These are phyloP conservation scores for Chrysolina haemoptera DNA, from an alignment of 2,888 invertebrate genomes.

Conservation along the genomic window DNA sequence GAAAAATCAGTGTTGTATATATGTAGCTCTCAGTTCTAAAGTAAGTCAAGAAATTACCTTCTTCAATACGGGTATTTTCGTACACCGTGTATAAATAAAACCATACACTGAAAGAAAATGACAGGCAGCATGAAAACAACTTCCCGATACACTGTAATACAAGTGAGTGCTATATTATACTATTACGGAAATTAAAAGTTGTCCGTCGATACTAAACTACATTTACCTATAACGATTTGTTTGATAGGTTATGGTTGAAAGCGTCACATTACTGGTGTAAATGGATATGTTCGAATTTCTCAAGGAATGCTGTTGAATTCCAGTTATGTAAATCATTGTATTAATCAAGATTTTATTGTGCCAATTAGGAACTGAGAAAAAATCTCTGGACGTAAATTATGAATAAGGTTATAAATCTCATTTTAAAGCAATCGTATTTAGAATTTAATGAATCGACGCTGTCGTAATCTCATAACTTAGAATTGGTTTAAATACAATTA, in stretches of 20 bases:
- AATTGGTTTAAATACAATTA: background rate
- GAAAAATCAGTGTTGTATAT: too few relatives aligned
- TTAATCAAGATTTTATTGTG: slow-evolving; percentile 5
- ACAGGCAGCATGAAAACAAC: too few relatives aligned
- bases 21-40: too few relatives aligned
- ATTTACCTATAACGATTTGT: too few relatives aligned
- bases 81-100: too few relatives aligned
- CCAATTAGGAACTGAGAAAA: background rate
- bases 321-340: background rate
- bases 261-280: background rate
- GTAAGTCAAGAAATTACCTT: too few relatives aligned
- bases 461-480: too few relatives aligned
- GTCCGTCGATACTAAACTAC: background rate
- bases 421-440: background rate
- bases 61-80: too few relatives aligned
- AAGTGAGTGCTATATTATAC: too few relatives aligned
- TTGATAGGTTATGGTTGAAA: background rate
- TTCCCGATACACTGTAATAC: too few relatives aligned
- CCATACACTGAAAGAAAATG: too few relatives aligned
- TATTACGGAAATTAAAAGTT: too few relatives aligned
- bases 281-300: slow-evolving; percentile 5
- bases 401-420: background rate
- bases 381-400: background rate
- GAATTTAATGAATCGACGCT: slow-evolving; percentile 18
- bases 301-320: slow-evolving; percentile 16